Conservation (phyloP, 92 coral and sea anemone genomes). For the Pocillopora meandrina region DNA sequence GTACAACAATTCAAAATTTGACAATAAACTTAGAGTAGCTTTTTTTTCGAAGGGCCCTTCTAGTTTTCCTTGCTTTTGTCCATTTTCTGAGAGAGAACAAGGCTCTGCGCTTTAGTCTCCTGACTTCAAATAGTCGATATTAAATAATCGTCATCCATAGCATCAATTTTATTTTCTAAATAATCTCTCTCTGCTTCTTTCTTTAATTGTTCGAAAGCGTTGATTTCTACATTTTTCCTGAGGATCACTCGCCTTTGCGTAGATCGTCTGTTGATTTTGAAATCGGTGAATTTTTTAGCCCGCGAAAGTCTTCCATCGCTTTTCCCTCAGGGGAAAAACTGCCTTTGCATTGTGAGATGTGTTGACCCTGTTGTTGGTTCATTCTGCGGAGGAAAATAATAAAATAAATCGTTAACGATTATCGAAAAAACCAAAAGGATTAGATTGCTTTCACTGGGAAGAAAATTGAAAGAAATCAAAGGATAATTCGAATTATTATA, state of each 20-base stretch:
- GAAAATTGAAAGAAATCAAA: constrained; percentile 38
- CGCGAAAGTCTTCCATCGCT: constrained; percentile 91
- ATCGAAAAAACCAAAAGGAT: constrained; percentile 18
- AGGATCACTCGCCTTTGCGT: constrained; percentile 55
- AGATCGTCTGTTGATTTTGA: constrained; percentile 60
- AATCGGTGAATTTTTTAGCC: constrained; percentile 84
- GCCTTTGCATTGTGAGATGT: constrained; percentile 67
- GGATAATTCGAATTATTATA: constrained; percentile 12
- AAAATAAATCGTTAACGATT: constrained; percentile 24
- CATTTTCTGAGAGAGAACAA: constrained; percentile 6
- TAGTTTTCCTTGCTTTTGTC: background rate
- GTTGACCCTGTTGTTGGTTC: constrained; percentile 77
- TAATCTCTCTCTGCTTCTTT: constrained; percentile 10
- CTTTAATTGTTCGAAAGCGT: constrained; percentile 24
- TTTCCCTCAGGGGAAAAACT: constrained; percentile 84
- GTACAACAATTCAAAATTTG: constrained; percentile 65
- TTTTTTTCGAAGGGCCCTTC: constrained; percentile 13
- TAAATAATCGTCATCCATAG: constrained; percentile 18
- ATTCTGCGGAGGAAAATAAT: constrained; percentile 49
- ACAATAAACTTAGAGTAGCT: constrained; percentile 38
- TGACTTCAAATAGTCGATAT: constrained; percentile 14
- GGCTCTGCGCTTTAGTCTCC: background rate
- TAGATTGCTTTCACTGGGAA: constrained; percentile 1
- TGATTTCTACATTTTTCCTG: background rate
- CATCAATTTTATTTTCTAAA: background rate